A percentile compares a stretch with the other conserved stretches of the same genome.
These are phyloP conservation scores for Holothuria glaberrima DNA, from an alignment of 35 echinoderm and acorn worm genomes.

Conservation along the genomic window DNA sequence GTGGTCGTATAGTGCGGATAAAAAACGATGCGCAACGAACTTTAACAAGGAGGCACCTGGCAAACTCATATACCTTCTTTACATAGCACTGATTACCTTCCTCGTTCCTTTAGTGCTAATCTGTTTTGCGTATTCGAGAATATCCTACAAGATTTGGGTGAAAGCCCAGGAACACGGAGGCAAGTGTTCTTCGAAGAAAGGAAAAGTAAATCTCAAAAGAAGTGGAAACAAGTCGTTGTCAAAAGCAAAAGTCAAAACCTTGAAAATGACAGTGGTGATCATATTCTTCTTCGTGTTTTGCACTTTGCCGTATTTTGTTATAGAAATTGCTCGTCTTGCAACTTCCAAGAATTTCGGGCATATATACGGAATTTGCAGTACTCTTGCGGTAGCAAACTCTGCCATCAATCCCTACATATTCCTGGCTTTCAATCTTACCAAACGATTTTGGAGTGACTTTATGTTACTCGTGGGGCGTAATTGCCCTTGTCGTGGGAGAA, in stretches of 20 bases:
- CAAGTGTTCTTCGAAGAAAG: slow-evolving; percentile 64
- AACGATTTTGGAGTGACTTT: slow-evolving; percentile 82
- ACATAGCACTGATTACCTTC: slow-evolving; percentile 80
- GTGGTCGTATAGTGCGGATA: slow-evolving; percentile 41
- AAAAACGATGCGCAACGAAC: slow-evolving; percentile 44
- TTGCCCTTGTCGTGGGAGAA: slow-evolving; percentile 61
- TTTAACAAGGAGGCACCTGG: neutral
- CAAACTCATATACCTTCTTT: slow-evolving; percentile 66
- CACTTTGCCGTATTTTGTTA: slow-evolving; percentile 79
- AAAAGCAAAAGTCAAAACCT: slow-evolving; percentile 91
- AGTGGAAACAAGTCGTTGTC: slow-evolving; percentile 65
- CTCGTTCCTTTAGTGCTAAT: slow-evolving; percentile 85
- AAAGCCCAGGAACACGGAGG: slow-evolving; percentile 82
- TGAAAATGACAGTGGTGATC: slow-evolving; percentile 91
- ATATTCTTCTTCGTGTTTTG: slow-evolving; percentile 89
- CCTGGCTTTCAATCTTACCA: slow-evolving; percentile 78
- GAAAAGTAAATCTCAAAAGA: slow-evolving; percentile 65
- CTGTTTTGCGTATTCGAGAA: slow-evolving; percentile 71
- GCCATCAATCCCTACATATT: slow-evolving; percentile 93
- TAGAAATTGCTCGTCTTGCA: slow-evolving; percentile 68
- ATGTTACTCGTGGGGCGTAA: slow-evolving; percentile 38
- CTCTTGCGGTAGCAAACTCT: slow-evolving; percentile 80
- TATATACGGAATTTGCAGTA: slow-evolving; percentile 67
- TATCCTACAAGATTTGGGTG: slow-evolving; percentile 80
- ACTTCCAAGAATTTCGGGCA: neutral